These are phyloP conservation scores for Pseudeuparius sepicola DNA, from an alignment of 2,888 invertebrate genomes.

Conservation along the genomic window DNA sequence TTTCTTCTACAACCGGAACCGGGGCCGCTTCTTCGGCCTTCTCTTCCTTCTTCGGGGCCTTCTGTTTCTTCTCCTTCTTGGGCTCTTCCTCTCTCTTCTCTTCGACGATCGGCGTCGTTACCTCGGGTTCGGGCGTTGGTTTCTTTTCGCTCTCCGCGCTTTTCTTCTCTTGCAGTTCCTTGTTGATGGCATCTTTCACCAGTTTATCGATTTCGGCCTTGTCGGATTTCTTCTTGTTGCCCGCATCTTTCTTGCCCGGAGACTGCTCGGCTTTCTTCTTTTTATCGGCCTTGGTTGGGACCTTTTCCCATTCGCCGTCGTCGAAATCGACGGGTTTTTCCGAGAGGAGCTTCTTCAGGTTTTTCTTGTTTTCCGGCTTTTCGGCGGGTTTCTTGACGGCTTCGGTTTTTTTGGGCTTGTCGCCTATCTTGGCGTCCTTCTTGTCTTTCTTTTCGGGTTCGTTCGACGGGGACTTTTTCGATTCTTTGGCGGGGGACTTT, in stretches of 20 bases:
- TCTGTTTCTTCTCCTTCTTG: slow-evolving; percentile 21
- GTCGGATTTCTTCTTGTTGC: slow-evolving; percentile 32
- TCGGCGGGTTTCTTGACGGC: slow-evolving; percentile 20
- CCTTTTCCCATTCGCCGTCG: slow-evolving; percentile 66
- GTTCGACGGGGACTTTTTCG: slow-evolving; percentile 37
- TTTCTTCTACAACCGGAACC: slow-evolving; percentile 28
- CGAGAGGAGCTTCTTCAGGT: slow-evolving; percentile 34
- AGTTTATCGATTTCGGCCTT: slow-evolving; percentile 39
- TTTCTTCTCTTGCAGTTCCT: slow-evolving; percentile 43
- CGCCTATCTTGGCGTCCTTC: slow-evolving; percentile 33
- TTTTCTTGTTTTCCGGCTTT: slow-evolving; percentile 36
- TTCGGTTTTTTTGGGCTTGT: slow-evolving; percentile 40
- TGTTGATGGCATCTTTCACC: slow-evolving; percentile 42
- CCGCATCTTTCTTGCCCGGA: slow-evolving; percentile 37
- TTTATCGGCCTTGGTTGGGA: slow-evolving; percentile 60
- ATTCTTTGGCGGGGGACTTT: slow-evolving; percentile 47
- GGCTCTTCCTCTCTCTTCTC: slow-evolving; percentile 31
- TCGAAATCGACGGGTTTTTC: slow-evolving; percentile 65
- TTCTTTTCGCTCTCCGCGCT: slow-evolving; percentile 35
- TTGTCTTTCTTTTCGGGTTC: slow-evolving; percentile 38
- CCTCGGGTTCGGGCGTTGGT: slow-evolving; percentile 6
- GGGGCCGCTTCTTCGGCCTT: slow-evolving; percentile 27
- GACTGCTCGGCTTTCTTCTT: slow-evolving; percentile 51
- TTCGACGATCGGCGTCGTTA: slow-evolving; percentile 14
- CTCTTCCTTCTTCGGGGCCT: slow-evolving; percentile 5